phyloP scores from a whole-genome alignment of 2,797 vertebrate genomes.

The Harpagifer antarcticus region DNA sequence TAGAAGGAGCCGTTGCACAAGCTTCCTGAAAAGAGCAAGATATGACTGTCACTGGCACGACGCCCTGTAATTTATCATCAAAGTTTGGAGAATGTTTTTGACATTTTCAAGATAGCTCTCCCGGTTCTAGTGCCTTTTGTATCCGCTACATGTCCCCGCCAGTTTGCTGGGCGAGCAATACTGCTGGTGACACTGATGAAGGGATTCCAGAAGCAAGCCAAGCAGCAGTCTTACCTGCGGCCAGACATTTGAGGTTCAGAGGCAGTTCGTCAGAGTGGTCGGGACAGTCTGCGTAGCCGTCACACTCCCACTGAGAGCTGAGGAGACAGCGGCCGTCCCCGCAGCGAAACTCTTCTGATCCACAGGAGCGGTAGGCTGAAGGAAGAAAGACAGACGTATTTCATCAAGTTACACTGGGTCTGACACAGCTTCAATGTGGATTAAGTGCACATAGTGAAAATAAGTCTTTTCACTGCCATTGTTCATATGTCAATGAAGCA shows the following conservation, averaged over 20 bases:
- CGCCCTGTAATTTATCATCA: constrained; percentile 13
- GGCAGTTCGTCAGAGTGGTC: constrained; percentile 97
- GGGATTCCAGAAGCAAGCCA: constrained; percentile 73
- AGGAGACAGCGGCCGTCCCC: constrained; percentile 94
- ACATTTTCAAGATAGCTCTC: constrained; percentile 34
- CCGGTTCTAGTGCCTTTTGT: constrained; percentile 30
- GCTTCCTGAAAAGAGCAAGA: constrained; percentile 83
- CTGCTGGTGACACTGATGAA: constrained; percentile 69
- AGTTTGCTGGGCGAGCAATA: constrained; percentile 37
- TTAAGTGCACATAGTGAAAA: constrained; percentile 18
- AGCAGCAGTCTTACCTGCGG: constrained; percentile 87
- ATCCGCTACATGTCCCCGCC: constrained; percentile 44
- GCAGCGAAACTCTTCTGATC: constrained; percentile 92
- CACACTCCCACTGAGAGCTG: constrained; percentile 96
- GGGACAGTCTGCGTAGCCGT: constrained; percentile 95
- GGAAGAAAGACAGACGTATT: constrained; percentile 41
- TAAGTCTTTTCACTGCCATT: neutral
- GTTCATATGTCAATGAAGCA: constrained; percentile 18
- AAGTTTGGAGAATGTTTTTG: constrained; percentile 23
- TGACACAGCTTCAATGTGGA: constrained; percentile 16
- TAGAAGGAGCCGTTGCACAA: constrained; percentile 89
- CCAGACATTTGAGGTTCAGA: constrained; percentile 93
- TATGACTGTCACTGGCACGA: constrained; percentile 42
- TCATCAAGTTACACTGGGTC: constrained; percentile 34
- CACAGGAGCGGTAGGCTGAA: constrained; percentile 92